A percentile compares a stretch with the other conserved stretches of the same genome.
Evolutionary conservation across 2,888 invertebrate species (phyloP).

Genomic region (Junonia oenone): DNA sequence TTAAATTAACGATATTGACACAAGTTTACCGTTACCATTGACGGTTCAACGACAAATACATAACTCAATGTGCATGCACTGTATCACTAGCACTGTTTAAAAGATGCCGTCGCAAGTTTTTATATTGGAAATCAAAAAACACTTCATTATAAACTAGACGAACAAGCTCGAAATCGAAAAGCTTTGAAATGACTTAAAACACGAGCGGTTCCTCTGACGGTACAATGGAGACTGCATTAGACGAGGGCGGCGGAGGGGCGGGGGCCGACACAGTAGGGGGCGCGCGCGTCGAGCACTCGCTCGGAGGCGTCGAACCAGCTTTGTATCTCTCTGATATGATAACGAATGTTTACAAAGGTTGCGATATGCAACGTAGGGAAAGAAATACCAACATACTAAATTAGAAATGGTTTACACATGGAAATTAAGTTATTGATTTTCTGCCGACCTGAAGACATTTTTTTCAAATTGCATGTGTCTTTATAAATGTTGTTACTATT

Average conservation of each 20-base stretch:
- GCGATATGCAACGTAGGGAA: slow-evolving; percentile 38
- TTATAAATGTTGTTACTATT: too few relatives aligned
- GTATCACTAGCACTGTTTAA: slow-evolving; percentile 37
- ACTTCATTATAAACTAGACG: slow-evolving; percentile 51
- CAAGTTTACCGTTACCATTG: slow-evolving; percentile 54
- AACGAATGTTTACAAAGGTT: slow-evolving; percentile 67
- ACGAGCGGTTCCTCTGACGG: slow-evolving; percentile 41
- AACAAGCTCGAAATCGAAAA: slow-evolving; percentile 69
- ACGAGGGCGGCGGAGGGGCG: slow-evolving; percentile 39
- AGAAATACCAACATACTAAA: slow-evolving; percentile 7
- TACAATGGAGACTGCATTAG: slow-evolving; percentile 67
- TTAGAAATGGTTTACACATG: neutral
- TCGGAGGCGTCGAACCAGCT: slow-evolving; percentile 54
- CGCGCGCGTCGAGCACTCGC: slow-evolving; percentile 49
- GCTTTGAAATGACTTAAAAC: slow-evolving; percentile 41
- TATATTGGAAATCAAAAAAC: slow-evolving; percentile 42
- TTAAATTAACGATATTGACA: slow-evolving; percentile 57
- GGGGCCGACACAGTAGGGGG: slow-evolving; percentile 55
- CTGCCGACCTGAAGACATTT: neutral
- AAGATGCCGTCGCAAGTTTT: slow-evolving; percentile 33
- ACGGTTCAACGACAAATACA: slow-evolving; percentile 39
- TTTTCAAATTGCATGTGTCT: too few relatives aligned
- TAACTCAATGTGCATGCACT: slow-evolving; percentile 31
- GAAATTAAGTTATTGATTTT: neutral
- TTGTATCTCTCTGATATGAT: slow-evolving; percentile 66